Conservation (phyloP, 2,113 vertebrate genomes). For the Taurulus bubalis region DNA sequence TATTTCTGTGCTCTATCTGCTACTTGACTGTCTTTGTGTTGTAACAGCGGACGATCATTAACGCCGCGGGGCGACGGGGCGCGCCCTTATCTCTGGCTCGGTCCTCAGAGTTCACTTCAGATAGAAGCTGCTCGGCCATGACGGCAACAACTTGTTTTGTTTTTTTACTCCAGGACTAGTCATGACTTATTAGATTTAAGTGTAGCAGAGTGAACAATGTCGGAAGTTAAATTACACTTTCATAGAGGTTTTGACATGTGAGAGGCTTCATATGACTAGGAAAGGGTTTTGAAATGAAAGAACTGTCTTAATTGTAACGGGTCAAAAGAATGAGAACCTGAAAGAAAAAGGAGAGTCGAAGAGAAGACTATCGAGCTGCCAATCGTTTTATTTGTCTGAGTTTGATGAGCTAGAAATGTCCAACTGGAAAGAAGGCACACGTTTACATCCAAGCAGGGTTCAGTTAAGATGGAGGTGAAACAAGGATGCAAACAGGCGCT, state of each 20-base stretch:
- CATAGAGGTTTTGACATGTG: constrained; percentile 28
- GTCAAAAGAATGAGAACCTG: constrained; percentile 4
- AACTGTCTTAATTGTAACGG: constrained; percentile 17
- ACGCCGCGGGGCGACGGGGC: constrained; percentile 73
- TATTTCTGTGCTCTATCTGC: constrained; percentile 81
- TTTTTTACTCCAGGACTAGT: constrained; percentile 37
- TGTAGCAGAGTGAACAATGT: constrained; percentile 35
- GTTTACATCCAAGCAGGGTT: background rate
- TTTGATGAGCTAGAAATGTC: background rate
- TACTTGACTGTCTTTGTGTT: constrained; percentile 78
- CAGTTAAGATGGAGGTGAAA: background rate
- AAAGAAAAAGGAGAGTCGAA: background rate
- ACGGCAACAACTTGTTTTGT: constrained; percentile 60
- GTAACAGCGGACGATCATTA: constrained; percentile 81
- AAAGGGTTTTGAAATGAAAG: background rate
- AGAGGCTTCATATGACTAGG: constrained; percentile 17
- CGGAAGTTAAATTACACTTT: constrained; percentile 46
- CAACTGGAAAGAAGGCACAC: background rate
- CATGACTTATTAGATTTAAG: constrained; percentile 51
- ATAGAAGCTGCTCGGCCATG: constrained; percentile 70
- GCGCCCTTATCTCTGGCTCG: constrained; percentile 74
- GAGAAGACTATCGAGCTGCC: background rate
- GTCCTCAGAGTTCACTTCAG: constrained; percentile 77
- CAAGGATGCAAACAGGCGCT: background rate
- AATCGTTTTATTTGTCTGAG: background rate